phyloP scores from a whole-genome alignment of 2,113 vertebrate species.

The Geothlypis trichas region DNA sequence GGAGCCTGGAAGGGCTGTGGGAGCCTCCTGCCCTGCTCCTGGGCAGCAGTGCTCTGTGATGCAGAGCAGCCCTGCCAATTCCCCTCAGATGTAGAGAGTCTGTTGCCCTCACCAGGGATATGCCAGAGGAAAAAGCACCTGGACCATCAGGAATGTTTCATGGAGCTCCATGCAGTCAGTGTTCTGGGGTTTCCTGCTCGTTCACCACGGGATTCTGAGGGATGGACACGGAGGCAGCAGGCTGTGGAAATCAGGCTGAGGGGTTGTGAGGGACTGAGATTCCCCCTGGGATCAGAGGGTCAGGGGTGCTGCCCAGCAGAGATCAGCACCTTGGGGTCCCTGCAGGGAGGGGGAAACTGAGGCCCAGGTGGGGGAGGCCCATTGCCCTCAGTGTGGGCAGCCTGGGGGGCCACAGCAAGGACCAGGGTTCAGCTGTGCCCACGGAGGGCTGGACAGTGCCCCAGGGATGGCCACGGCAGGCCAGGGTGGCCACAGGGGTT shows the following conservation, averaged over 20 bases:
- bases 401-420: not conserved
- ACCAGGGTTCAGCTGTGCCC: fast-evolving
- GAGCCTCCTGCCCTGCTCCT: not conserved
- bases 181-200: not conserved
- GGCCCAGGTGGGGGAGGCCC: not conserved
- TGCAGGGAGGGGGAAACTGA: not conserved
- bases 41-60: not conserved
- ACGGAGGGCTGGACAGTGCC: not conserved
- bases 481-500: fast-evolving
- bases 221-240: fast-evolving
- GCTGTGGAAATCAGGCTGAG: not conserved
- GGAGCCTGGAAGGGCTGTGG: not conserved
- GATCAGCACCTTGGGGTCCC: not conserved
- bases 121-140: not conserved
- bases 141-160: not conserved
- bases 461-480: not conserved
- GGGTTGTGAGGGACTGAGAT: not conserved
- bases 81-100: fast-evolving
- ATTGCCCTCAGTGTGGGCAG: fast-evolving
- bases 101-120: not conserved
- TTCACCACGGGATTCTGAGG: fast-evolving
- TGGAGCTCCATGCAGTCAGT: fast-evolving
- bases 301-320: not conserved
- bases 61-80: not conserved
- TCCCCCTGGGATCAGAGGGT: not conserved